Evolutionary conservation across 2,888 invertebrate species (phyloP).

Genomic region (Diarsia brunnea): DNA sequence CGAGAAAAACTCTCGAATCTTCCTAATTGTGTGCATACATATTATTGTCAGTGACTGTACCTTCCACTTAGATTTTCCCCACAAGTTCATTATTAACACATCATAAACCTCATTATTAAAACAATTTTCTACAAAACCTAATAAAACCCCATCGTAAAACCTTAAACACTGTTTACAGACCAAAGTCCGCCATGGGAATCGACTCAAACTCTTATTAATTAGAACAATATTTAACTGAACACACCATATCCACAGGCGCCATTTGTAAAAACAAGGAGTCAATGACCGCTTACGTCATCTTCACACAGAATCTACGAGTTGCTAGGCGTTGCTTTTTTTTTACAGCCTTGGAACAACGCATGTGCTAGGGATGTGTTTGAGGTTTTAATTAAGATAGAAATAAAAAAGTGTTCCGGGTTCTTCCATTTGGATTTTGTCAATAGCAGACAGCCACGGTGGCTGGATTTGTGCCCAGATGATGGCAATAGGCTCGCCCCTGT

Average conservation of each 20-base stretch:
- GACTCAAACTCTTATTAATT: conserved; percentile 62
- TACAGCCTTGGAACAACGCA: conserved; percentile 69
- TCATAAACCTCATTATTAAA: conserved; percentile 3
- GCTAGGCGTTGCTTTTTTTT: conserved; percentile 62
- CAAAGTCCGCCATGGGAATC: conserved; percentile 49
- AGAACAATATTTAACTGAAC: conserved; percentile 66
- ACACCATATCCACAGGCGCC: conserved; percentile 69
- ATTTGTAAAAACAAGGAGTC: conserved; percentile 69
- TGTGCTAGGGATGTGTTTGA: conserved; percentile 58
- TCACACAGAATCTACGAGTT: conserved; percentile 65
- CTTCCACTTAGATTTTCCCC: not conserved
- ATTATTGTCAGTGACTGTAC: too few species aligned
- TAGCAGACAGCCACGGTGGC: too few species aligned
- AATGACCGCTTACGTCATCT: conserved; percentile 71
- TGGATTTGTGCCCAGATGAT: too few species aligned
- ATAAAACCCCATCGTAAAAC: conserved; percentile 38
- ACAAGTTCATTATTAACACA: not conserved
- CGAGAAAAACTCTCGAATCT: too few species aligned
- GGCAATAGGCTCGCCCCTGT: too few species aligned
- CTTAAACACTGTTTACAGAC: conserved; percentile 28
- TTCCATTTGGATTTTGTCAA: too few species aligned
- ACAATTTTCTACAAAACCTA: not conserved
- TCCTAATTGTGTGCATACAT: too few species aligned
- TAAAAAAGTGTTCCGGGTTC: not conserved
- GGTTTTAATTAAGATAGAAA: not conserved